These are phyloP conservation scores for Lates japonicus DNA, from an alignment of 2,797 vertebrate species.

Conservation along the genomic window DNA sequence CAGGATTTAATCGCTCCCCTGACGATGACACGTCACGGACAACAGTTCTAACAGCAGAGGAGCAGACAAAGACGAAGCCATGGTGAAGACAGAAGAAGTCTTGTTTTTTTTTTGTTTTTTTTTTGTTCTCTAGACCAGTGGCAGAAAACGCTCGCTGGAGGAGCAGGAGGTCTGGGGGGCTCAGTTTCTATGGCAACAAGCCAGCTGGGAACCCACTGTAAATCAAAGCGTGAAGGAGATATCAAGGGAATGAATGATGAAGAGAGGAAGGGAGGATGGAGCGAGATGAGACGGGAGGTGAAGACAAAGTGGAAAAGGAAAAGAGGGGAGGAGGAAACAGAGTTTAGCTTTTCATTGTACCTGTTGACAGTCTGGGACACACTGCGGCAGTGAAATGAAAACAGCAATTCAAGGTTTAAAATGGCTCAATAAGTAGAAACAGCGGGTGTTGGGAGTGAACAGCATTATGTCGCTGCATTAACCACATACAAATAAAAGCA, in stretches of 20 bases:
- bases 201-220: conserved; percentile 81
- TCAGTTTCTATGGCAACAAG: conserved; percentile 87
- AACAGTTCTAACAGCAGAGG: neutral
- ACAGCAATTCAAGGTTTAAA: conserved; percentile 16
- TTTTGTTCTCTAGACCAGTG: conserved; percentile 67
- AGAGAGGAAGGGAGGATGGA: conserved; percentile 52
- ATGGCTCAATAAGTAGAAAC: conserved; percentile 11
- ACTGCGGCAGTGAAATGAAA: conserved; percentile 26
- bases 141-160: conserved; percentile 64
- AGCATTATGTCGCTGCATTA: neutral
- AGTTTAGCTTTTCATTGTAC: conserved; percentile 44
- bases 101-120: conserved; percentile 34
- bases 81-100: conserved; percentile 42
- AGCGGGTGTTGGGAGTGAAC: conserved; percentile 4
- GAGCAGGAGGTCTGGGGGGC: conserved; percentile 73
- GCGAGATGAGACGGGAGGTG: conserved; percentile 47
- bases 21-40: conserved; percentile 21
- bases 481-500: neutral
- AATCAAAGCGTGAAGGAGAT: conserved; percentile 83
- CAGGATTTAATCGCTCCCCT: conserved; percentile 17
- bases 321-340: conserved; percentile 3
- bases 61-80: conserved; percentile 15
- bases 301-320: conserved; percentile 39
- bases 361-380: conserved; percentile 65
- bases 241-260: conserved; percentile 79